Evolutionary conservation across 2,888 invertebrate species (phyloP).

Genomic region (Lycaena phlaeas): DNA sequence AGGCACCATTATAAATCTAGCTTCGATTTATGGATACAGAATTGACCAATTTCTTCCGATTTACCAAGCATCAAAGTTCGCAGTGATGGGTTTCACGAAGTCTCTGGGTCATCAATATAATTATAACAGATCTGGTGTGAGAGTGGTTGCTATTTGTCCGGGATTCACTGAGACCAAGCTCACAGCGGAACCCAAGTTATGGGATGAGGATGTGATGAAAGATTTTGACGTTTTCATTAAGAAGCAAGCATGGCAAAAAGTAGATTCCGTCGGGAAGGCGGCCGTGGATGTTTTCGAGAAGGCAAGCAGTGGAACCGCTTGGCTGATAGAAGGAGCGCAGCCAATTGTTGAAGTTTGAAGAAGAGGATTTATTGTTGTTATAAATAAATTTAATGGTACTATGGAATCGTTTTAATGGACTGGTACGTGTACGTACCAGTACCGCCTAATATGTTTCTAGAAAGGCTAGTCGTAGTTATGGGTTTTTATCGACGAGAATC

Average conservation of each 20-base stretch:
- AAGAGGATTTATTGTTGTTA: too few species aligned
- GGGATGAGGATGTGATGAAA: constrained; percentile 20
- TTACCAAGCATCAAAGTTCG: constrained; percentile 75
- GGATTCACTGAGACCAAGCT: constrained; percentile 59
- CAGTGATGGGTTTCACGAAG: constrained; percentile 55
- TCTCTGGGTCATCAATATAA: constrained; percentile 57
- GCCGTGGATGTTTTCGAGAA: constrained; percentile 38
- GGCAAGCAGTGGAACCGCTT: constrained; percentile 63
- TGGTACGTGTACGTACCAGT: too few species aligned
- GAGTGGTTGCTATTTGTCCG: constrained; percentile 68
- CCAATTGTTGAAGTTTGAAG: constrained; percentile 23
- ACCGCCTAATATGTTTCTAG: too few species aligned
- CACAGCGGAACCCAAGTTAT: constrained; percentile 16
- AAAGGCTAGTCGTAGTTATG: too few species aligned
- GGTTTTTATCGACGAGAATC: too few species aligned
- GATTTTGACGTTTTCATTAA: constrained; percentile 26
- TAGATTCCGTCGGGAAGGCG: constrained; percentile 34
- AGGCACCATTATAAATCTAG: constrained; percentile 77
- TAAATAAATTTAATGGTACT: too few species aligned
- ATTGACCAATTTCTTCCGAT: constrained; percentile 64
- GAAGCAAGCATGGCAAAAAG: constrained; percentile 32
- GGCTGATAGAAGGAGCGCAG: constrained; percentile 59
- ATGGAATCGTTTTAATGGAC: too few species aligned
- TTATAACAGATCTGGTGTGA: constrained; percentile 56
- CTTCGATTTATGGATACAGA: constrained; percentile 72